These are phyloP conservation scores for Styela clava DNA, from an alignment of 23 tunicate species.

Conservation along the genomic window DNA sequence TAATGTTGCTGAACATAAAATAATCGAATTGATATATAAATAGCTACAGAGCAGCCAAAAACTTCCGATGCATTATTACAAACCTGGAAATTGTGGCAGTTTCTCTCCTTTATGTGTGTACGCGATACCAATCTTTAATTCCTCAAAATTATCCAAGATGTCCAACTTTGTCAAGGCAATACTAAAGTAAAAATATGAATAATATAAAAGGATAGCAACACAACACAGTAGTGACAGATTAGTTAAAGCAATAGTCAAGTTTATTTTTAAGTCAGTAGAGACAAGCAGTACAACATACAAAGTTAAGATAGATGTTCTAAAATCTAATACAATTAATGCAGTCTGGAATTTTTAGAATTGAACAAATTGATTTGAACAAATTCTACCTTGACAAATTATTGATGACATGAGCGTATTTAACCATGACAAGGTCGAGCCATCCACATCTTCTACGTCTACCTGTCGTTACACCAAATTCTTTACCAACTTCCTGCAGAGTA, in stretches of 20 bases:
- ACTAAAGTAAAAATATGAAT: slow-evolving; percentile 39
- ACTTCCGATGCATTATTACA: too few species aligned
- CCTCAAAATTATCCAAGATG: slow-evolving; percentile 84
- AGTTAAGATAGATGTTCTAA: too few species aligned
- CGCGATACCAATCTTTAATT: slow-evolving; percentile 68
- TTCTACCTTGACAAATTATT: slow-evolving; percentile 79
- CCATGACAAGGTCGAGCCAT: slow-evolving; percentile 87
- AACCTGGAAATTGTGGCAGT: slow-evolving; percentile 78
- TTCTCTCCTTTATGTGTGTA: slow-evolving; percentile 72
- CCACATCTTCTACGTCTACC: slow-evolving; percentile 93
- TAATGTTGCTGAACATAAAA: slow-evolving; percentile 47
- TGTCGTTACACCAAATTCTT: slow-evolving; percentile 96
- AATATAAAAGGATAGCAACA: too few species aligned
- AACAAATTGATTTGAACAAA: too few species aligned
- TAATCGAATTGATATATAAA: too few species aligned
- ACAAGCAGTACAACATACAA: too few species aligned
- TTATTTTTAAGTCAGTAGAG: too few species aligned
- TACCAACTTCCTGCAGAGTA: slow-evolving; percentile 68
- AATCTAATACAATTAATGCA: too few species aligned
- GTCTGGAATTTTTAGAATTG: too few species aligned
- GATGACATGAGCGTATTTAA: slow-evolving; percentile 91
- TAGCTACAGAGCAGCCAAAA: too few species aligned
- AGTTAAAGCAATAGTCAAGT: too few species aligned
- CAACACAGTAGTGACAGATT: too few species aligned
- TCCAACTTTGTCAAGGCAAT: slow-evolving; percentile 97